Base-by-base conservation (phyloP, 2,888 invertebrate species). In the Psococerastis gibbosa region DNA sequence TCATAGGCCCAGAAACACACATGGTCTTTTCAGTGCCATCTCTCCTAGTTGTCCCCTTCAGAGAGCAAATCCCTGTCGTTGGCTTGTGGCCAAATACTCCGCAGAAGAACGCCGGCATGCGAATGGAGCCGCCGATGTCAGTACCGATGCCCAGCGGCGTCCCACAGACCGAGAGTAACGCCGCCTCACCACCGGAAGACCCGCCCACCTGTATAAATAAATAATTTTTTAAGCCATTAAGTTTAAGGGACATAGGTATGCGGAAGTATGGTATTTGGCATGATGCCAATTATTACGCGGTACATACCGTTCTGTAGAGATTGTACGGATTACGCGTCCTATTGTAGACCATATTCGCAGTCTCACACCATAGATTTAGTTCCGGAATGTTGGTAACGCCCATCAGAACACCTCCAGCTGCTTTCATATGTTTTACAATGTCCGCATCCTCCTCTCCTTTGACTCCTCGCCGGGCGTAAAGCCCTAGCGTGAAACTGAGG, bases 81-180 rank as follows among this genome's bases (percentile, higher is more conserved):
- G 84, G 78, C 58, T 88, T 87, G 56, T 84, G 77, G 0, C 83
- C 91, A 61, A 77, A 91, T 42, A 91, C 66, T 1, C 92, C 91
- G 63, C 85, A 88, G 66, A 78, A 88, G 60, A 82, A 87, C 0
- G 82, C 75, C 0, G 92, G 92, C 72, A 91, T 87, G 23, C 97
- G 73, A 38, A 88, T 83, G 3, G 92, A 92, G 0, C 97, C 97
- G n/a, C 94, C 95, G 53, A 97, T 92, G 59, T 97, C 97, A 0
- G 82, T 80, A 22, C 85, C 91, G 42, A 95, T 64, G 2, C 92
- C 83, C 50, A 92, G 71, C 2, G 87, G 79, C 8, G 78, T 73
- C 13, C 83, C 88, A 49, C 83, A 75, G 3, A 85, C 69, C 2
- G 85, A 71, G 11, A 43, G 6, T 17, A 32, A 4, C 2, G 78